These are phyloP conservation scores for Tupaia chinensis DNA, from an alignment of 2,113 vertebrate genomes.

Conservation along the genomic window DNA sequence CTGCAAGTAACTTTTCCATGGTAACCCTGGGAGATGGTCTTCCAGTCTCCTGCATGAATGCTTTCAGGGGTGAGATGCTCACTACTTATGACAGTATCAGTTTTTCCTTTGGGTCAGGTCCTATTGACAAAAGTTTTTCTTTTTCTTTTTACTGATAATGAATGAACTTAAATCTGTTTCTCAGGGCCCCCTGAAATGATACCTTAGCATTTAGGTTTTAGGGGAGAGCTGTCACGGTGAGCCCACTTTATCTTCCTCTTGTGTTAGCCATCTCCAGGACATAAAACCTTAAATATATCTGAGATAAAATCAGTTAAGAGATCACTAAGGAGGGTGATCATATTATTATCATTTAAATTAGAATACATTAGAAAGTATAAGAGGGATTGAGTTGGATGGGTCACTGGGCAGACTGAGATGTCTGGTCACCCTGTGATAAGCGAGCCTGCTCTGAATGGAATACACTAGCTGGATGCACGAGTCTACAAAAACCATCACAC, in stretches of 20 bases:
- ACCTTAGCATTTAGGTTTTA: not conserved
- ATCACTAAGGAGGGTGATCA: not conserved
- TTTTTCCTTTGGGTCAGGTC: not conserved
- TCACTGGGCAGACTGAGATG: not conserved
- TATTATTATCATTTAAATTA: not conserved
- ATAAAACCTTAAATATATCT: not conserved
- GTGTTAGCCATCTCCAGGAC: not conserved
- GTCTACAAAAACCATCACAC: not conserved
- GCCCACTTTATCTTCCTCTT: not conserved
- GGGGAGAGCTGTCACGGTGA: not conserved
- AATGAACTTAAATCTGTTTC: conserved; percentile 8
- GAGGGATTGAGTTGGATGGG: not conserved
- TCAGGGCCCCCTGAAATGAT: not conserved
- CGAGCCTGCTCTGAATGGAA: not conserved
- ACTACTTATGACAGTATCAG: not conserved
- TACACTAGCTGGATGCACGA: not conserved
- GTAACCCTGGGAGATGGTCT: not conserved
- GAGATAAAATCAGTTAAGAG: not conserved
- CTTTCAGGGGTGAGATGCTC: not conserved
- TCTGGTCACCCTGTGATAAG: not conserved
- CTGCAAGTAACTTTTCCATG: rapidly evolving
- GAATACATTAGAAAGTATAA: not conserved
- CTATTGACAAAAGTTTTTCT: not conserved
- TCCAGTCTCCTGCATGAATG: not conserved
- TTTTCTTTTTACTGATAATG: not conserved